These are phyloP conservation scores for Catocala fraxini DNA, from an alignment of 2,888 invertebrate species.

Conservation along the genomic window DNA sequence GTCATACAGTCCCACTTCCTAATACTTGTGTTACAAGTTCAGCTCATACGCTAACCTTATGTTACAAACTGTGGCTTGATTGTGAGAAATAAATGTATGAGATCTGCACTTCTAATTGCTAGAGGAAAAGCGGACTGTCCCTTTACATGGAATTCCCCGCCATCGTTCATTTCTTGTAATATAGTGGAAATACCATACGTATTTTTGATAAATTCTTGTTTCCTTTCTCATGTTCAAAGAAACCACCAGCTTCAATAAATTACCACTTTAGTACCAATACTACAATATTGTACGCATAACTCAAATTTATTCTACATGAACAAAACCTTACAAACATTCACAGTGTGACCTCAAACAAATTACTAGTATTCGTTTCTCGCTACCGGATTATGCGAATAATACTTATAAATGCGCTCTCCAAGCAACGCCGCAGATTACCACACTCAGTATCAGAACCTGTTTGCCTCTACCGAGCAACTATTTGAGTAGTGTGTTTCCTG, in stretches of 20 bases:
- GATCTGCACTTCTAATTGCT: conserved; percentile 13
- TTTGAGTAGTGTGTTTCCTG: conserved; percentile 60
- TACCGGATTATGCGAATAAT: conserved; percentile 21
- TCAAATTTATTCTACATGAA: not conserved
- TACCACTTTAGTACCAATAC: not conserved
- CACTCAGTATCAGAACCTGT: conserved; percentile 56
- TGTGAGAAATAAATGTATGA: conserved; percentile 15
- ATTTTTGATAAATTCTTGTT: conserved; percentile 2
- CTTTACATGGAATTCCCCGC: conserved; percentile 32
- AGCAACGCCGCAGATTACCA: conserved; percentile 42
- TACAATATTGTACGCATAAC: not conserved
- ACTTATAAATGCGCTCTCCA: conserved; percentile 33
- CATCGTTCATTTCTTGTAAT: not conserved
- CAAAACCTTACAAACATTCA: not conserved
- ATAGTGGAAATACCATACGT: conserved; percentile 19
- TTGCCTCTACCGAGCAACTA: conserved; percentile 55
- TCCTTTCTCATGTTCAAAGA: not conserved
- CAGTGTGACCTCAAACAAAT: conserved; percentile 7
- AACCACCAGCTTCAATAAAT: not conserved
- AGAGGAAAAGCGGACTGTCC: conserved; percentile 17
- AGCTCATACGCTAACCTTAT: conserved; percentile 43
- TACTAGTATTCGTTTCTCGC: conserved; percentile 14
- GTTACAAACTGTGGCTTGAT: conserved; percentile 15
- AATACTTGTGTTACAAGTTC: conserved; percentile 54
- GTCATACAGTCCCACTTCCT: conserved; percentile 55